Conservation (phyloP, 1,140 invertebrate genomes). For the Drosophila takahashii region DNA sequence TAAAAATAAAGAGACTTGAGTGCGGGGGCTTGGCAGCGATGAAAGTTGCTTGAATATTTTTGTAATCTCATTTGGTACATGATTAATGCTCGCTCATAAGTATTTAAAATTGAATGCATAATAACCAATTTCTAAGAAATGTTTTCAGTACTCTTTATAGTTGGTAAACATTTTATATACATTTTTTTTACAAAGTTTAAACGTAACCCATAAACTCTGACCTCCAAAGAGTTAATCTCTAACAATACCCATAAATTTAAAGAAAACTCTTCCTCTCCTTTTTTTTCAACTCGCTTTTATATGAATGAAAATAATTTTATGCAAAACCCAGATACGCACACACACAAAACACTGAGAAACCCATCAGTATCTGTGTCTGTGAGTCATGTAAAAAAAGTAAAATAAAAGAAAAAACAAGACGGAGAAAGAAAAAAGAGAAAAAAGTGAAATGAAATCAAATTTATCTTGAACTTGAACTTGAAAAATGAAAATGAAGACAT, state of each 20-base stretch:
- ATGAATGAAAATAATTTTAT: conserved; percentile 80
- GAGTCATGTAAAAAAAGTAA: conserved; percentile 70
- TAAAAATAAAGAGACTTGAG: conserved; percentile 3
- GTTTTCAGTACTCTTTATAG: too few relatives aligned
- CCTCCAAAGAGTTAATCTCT: conserved; percentile 5
- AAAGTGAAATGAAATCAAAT: conserved; percentile 78
- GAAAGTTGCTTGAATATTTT: conserved; percentile 27
- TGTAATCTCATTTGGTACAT: conserved; percentile 8
- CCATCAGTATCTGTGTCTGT: conserved; percentile 43
- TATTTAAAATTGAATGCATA: background rate
- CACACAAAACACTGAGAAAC: conserved; percentile 17
- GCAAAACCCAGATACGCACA: conserved; percentile 59
- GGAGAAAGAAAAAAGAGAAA: conserved; percentile 45
- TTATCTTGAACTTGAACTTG: conserved; percentile 83
- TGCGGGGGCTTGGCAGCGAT: conserved; percentile 17
- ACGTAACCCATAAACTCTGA: background rate
- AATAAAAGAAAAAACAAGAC: conserved; percentile 60
- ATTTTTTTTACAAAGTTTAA: too few relatives aligned
- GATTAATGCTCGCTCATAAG: background rate
- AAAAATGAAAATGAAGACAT: conserved; percentile 73
- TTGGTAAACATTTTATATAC: too few relatives aligned
- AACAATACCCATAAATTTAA: conserved; percentile 15
- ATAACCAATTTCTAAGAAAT: background rate
- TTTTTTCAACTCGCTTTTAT: conserved; percentile 20
- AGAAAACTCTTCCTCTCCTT: conserved; percentile 24